Base-by-base conservation (phyloP, 2,888 invertebrate genomes). In the Hydriomena furcata region DNA sequence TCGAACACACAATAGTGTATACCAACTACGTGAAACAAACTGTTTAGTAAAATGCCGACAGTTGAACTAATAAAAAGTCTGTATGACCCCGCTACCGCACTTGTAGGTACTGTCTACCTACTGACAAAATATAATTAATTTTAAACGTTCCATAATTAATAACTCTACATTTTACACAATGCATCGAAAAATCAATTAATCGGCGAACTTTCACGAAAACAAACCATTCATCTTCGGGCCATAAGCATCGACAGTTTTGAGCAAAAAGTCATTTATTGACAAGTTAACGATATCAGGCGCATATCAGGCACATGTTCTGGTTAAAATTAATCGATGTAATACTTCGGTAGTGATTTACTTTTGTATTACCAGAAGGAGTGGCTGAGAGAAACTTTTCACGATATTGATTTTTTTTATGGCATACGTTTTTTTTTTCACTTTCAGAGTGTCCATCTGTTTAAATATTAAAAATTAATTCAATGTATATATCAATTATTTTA, bases 141-240 rank as follows among this genome's bases (percentile, higher is more conserved):
- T 52, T 46, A 46, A 46, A 45, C 41, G 37, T 25, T 11, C 12
- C 11, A 35, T 43, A 50, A 58, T 56, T 50, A 62, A 57, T 53
- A 58, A 53, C 47, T 52, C 44, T 47, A 41, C 55, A 50, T 41
- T 50, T 53, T 54, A 65, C 61, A 61, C 52, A 44, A 45, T 47
- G 40, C 40, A 51, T 53, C 57, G 52, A 68, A 71, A 65, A 68
- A 71, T 71, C 58, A 72, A 72, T 72, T 70, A 68, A 65, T 62
- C 54, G 50, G 52, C 52, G 54, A 69, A 68, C 68, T 72, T 72
- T 72, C 67, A 46, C 61, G 56, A 40, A 32, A 27, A 35, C 36
- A 11, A n/a, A 60, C 51, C 66, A 68, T 72, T 67, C 67, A 70
- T 72, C 73, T 69, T 72, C 63, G 20, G 58, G 24, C 61, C 61